These are phyloP conservation scores for Pachycephus smyrnensis DNA, from an alignment of 2,888 invertebrate genomes.

Conservation along the genomic window DNA sequence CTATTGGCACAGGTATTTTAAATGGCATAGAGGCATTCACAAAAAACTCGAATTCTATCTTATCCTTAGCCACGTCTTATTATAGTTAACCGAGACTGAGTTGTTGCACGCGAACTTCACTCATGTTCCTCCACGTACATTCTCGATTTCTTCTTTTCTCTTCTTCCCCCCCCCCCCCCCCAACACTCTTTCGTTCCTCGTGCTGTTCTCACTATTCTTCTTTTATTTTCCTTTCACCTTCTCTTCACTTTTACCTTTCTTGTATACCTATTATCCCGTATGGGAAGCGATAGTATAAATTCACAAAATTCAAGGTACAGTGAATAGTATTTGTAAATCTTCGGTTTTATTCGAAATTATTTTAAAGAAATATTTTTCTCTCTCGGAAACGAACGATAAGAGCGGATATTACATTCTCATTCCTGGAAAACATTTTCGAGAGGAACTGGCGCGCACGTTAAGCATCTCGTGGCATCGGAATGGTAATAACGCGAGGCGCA, in stretches of 20 bases:
- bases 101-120: slow-evolving; percentile 3
- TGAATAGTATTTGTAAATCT: not conserved
- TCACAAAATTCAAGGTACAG: not conserved
- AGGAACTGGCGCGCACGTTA: not conserved
- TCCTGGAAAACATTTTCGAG: not conserved
- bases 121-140: not conserved
- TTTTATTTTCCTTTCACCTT: not conserved
- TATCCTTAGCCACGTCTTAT: slow-evolving; percentile 3
- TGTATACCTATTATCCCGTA: not conserved
- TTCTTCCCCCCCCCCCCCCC: not conserved
- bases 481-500: not conserved
- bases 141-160: not conserved
- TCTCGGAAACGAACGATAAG: not conserved
- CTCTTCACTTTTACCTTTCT: not conserved
- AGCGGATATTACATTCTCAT: not conserved
- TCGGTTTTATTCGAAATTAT: not conserved
- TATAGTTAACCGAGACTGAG: slow-evolving; percentile 3
- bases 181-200: slow-evolving; percentile 12
- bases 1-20: not conserved
- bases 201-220: not conserved
- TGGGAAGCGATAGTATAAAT: not conserved
- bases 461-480: not conserved
- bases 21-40: not conserved
- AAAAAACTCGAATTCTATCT: not conserved
- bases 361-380: not conserved